A percentile compares a stretch with the other conserved stretches of the same genome.
Conservation (phyloP, 2,888 invertebrate species). For the Drosophila eohydei region DNA sequence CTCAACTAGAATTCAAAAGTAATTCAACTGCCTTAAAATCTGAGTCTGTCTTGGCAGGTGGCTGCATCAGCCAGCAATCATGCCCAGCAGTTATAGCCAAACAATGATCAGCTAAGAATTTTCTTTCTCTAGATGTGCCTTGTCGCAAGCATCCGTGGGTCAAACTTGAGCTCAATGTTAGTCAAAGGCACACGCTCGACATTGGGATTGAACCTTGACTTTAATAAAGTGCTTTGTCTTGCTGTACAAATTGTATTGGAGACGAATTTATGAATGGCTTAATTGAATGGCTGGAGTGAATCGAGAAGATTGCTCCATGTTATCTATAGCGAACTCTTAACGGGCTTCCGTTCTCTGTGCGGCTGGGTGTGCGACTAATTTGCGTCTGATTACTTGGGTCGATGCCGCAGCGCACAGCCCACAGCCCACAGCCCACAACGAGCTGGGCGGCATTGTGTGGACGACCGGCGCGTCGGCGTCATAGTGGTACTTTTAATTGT, state of each 20-base stretch:
- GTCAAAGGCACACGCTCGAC: not conserved
- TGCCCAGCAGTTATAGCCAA: too few species aligned
- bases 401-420: not conserved
- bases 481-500: constrained; percentile 62
- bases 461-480: constrained; percentile 12
- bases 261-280: constrained; percentile 1
- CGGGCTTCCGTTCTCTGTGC: not conserved
- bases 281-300: constrained; percentile 2
- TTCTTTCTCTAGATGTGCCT: too few species aligned
- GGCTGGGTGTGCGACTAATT: constrained; percentile 39
- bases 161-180: not conserved
- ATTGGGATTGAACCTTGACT: not conserved
- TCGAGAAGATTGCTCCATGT: not conserved
- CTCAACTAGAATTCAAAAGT: too few species aligned
- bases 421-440: too few species aligned
- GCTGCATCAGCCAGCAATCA: too few species aligned
- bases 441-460: not conserved
- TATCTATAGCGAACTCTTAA: not conserved
- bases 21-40: too few species aligned
- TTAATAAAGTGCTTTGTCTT: not conserved
- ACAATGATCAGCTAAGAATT: too few species aligned
- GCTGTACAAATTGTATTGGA: not conserved
- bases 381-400: constrained; percentile 51
- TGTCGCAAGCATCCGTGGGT: not conserved
- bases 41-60: too few species aligned